Evolutionary conservation across 1,140 invertebrate genomes (phyloP), one percentile per base, ranked within the genome.

Genomic region (Dreissena rostriformis): DNA sequence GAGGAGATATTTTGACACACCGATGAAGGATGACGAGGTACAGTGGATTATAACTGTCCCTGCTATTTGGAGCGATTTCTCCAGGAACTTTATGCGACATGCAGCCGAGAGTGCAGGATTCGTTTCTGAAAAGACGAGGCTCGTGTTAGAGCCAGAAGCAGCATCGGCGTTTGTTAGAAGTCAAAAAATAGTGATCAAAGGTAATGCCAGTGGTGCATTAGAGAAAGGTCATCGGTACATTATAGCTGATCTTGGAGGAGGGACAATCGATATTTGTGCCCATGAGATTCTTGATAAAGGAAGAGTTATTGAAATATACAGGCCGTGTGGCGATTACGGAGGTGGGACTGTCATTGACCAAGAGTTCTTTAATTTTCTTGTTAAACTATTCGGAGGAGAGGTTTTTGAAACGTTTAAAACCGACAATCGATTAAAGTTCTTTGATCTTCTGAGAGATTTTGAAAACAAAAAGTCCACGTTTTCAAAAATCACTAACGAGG

Each of bases 111-210:
- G 73, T 65, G 82, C 82, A 22, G 86, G 82, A 24, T 84, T 87
- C 26, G 67, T 73, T n/a, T 53, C 29, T 10, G 61, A 79, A 7
- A 65, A 68, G 11, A 57, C 84, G 29, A 22, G 65, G 22, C 49
- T 87, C 0, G 86, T 82, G 22, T 52, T 87, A 17, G 86, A 87
- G 78, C 86, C 86, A 1, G 86, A 84, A 68, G 82, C 73, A 29
- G 86, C 86, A 39, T 84, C 86, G 8, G 74, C 84, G 55, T 84
- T 74, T 29, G 74, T 71, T 19, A 80, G 68, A 39, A 68, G 82
- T 52, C 51, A 63, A 26, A n/a, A 26, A 72, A 39, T 72, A 29
- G 15, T 67, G 14, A 11, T 24, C 24, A 67, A 24, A 67, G 24
- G 24, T 14, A 15, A 24, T 22, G n/a, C 15, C 0, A 12, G 24